Evolutionary conservation across 2,888 invertebrate species (phyloP).

Genomic region (Oscheius sp.): DNA sequence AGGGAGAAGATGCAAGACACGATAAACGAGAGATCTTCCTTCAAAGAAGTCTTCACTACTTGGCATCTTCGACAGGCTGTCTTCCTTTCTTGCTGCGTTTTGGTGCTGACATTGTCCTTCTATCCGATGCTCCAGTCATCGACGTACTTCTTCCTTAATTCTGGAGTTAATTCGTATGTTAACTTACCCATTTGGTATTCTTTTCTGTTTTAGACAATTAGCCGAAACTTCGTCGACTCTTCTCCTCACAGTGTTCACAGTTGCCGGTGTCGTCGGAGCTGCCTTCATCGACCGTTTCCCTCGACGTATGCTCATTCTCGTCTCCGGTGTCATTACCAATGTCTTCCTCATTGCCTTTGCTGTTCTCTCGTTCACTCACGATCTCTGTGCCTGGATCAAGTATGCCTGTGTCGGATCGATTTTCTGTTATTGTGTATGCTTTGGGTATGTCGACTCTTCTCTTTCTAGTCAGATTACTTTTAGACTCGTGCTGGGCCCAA

Average conservation of each 20-base stretch:
- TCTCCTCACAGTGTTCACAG: slow-evolving; percentile 60
- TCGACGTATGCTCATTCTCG: slow-evolving; percentile 57
- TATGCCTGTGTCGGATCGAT: slow-evolving; percentile 58
- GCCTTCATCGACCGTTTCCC: slow-evolving; percentile 65
- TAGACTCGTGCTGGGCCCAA: slow-evolving; percentile 65
- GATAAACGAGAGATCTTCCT: slow-evolving; percentile 27
- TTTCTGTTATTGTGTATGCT: slow-evolving; percentile 60
- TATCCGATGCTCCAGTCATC: slow-evolving; percentile 69
- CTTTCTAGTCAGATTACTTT: slow-evolving; percentile 13
- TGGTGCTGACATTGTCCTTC: slow-evolving; percentile 65
- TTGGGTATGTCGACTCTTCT: slow-evolving; percentile 43
- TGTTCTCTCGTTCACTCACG: slow-evolving; percentile 52
- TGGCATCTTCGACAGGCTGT: slow-evolving; percentile 68
- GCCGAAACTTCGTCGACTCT: slow-evolving; percentile 64
- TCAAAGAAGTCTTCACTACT: slow-evolving; percentile 57
- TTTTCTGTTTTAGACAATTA: slow-evolving; percentile 50
- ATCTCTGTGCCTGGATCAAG: slow-evolving; percentile 42
- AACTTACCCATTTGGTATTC: background rate
- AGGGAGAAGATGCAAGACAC: slow-evolving; percentile 48
- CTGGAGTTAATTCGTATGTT: slow-evolving; percentile 42
- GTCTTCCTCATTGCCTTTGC: slow-evolving; percentile 58
- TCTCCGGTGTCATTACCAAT: slow-evolving; percentile 59
- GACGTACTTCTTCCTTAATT: slow-evolving; percentile 60
- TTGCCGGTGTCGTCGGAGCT: slow-evolving; percentile 60
- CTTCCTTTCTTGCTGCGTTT: slow-evolving; percentile 56